These are phyloP conservation scores for Typhlichthys eigenmanni DNA, from an alignment of 2,797 vertebrate genomes.

Conservation along the genomic window DNA sequence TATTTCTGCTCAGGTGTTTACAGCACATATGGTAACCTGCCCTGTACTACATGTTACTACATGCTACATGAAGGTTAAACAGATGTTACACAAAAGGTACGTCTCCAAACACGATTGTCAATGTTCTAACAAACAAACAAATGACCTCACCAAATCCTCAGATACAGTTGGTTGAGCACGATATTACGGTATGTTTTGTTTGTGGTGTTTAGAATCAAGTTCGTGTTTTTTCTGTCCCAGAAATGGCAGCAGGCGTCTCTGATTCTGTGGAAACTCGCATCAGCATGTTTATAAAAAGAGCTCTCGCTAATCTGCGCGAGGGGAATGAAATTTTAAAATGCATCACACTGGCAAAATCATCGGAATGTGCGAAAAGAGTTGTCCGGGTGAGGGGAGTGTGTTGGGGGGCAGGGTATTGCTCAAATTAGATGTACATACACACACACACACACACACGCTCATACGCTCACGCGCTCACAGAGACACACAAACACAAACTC, in stretches of 20 bases:
- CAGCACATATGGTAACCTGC: too few relatives aligned
- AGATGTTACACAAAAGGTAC: too few relatives aligned
- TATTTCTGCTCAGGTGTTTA: too few relatives aligned
- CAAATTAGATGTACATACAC: constrained; percentile 17
- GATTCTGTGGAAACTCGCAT: constrained; percentile 29
- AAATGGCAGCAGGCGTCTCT: not conserved
- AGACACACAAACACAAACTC: constrained; percentile 1
- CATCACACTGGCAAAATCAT: constrained; percentile 35
- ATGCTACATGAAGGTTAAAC: too few relatives aligned
- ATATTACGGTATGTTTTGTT: not conserved
- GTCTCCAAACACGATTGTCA: too few relatives aligned
- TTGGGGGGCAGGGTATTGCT: not conserved
- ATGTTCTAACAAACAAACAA: not conserved
- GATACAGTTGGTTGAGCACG: not conserved
- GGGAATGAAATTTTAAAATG: constrained; percentile 27
- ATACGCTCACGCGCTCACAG: not conserved
- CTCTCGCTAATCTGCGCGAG: constrained; percentile 30
- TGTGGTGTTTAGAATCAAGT: not conserved
- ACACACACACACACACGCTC: not conserved
- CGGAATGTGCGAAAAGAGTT: constrained; percentile 21
- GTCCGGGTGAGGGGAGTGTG: constrained; percentile 14
- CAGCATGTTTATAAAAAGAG: constrained; percentile 30
- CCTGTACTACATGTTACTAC: too few relatives aligned
- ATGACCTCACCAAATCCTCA: not conserved
- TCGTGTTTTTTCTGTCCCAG: not conserved